A percentile compares a stretch with the other conserved stretches of the same genome.
Conservation (phyloP, 1,140 invertebrate genomes). For the Zeugodacus cucurbitae region DNA sequence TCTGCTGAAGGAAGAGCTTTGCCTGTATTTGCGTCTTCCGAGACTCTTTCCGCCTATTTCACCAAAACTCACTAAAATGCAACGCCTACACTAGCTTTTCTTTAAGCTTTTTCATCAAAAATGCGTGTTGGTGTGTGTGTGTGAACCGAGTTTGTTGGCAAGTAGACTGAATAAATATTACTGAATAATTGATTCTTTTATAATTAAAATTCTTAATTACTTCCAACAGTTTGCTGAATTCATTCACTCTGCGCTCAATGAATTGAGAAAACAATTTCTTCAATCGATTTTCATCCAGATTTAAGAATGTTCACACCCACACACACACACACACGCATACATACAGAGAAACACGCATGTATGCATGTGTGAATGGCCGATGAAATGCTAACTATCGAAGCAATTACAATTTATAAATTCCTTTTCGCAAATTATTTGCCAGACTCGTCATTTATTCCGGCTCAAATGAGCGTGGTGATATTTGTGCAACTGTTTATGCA, state of each 20-base stretch:
- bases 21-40: too few relatives aligned
- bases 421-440: constrained; percentile 1
- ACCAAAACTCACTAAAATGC: too few relatives aligned
- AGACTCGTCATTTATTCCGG: constrained; percentile 13
- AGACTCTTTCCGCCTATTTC: too few relatives aligned
- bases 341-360: neutral
- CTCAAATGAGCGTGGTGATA: constrained; percentile 2
- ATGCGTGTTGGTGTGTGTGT: too few relatives aligned
- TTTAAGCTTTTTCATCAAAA: too few relatives aligned
- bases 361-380: neutral
- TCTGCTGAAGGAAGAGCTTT: too few relatives aligned
- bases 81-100: too few relatives aligned
- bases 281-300: neutral
- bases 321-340: neutral
- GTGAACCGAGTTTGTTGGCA: too few relatives aligned
- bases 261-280: neutral
- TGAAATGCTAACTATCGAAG: neutral
- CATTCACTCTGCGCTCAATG: neutral
- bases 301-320: neutral
- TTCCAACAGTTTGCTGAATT: neutral
- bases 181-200: neutral
- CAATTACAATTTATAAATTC: constrained; percentile 5
- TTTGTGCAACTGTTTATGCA: neutral
- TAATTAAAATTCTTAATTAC: constrained; percentile 22
- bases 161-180: neutral